These are phyloP conservation scores for Agrochola lota DNA, from an alignment of 2,888 invertebrate species.

Conservation along the genomic window DNA sequence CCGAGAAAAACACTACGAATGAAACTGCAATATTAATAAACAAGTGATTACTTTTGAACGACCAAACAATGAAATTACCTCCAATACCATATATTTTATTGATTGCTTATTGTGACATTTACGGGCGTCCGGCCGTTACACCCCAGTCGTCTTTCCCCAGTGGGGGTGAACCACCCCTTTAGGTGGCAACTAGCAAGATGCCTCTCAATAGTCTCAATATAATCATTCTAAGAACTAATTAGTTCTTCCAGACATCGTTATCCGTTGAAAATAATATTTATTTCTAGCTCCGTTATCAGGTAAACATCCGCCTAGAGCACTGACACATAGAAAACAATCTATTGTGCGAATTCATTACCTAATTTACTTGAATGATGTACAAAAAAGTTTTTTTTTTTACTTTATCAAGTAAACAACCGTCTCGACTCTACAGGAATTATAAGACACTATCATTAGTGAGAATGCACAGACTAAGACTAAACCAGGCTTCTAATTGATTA, in stretches of 20 bases:
- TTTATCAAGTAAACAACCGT: neutral
- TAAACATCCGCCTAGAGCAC: neutral
- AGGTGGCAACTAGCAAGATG: constrained; percentile 2
- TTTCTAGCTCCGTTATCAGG: neutral
- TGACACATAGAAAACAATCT: neutral
- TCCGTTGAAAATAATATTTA: neutral
- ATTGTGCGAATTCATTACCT: neutral
- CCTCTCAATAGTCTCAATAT: neutral
- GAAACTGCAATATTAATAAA: constrained; percentile 11
- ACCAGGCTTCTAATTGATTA: neutral
- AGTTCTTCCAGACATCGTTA: neutral
- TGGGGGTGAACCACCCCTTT: constrained; percentile 7
- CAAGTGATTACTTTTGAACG: neutral
- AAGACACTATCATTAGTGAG: neutral
- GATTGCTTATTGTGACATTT: constrained; percentile 23
- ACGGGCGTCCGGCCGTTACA: constrained; percentile 30
- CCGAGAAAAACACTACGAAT: neutral
- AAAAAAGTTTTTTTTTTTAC: neutral
- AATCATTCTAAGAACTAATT: constrained; percentile 1
- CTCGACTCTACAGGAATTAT: neutral
- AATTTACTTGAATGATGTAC: neutral
- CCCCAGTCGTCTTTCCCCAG: constrained; percentile 5
- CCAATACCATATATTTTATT: constrained; percentile 26
- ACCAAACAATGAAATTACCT: constrained; percentile 1
- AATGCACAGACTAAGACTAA: neutral